Conservation (phyloP, 2,113 vertebrate genomes). For the Heptranchias perlo region DNA sequence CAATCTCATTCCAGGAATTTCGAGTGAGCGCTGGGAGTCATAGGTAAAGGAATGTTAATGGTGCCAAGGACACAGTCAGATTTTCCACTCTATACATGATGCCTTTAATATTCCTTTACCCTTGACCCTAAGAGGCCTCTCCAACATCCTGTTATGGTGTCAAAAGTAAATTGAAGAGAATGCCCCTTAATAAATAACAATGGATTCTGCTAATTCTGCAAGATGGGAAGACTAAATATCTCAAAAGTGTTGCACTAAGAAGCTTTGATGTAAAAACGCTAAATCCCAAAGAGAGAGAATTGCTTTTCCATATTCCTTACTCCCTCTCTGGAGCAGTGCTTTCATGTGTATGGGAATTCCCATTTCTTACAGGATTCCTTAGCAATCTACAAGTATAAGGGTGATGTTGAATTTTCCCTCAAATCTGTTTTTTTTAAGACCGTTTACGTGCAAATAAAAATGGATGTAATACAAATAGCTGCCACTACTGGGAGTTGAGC, state of each 20-base stretch:
- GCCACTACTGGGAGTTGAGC: not conserved
- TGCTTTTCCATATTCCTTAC: no score
- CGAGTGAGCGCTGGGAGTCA: not conserved
- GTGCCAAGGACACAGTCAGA: not conserved
- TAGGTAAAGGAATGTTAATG: conserved; percentile 23
- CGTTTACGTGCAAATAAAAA: not conserved
- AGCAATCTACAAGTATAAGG: no score
- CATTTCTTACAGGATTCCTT: no score
- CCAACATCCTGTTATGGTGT: not conserved
- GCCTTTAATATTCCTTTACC: not conserved
- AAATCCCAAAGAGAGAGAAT: not conserved
- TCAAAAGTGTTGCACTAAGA: not conserved
- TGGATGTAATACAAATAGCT: not conserved
- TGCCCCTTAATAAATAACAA: not conserved
- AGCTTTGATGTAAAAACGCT: not conserved
- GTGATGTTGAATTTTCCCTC: no score
- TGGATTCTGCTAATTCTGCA: not conserved
- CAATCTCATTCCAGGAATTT: not conserved
- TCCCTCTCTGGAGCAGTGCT: no score
- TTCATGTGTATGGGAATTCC: no score
- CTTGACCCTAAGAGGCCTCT: not conserved
- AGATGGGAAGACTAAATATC: not conserved
- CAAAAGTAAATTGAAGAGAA: not conserved
- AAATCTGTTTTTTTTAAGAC: no score
- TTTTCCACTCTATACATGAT: not conserved